Base-by-base conservation (phyloP, 2,113 vertebrate genomes). In the Neolamprologus sp. region DNA sequence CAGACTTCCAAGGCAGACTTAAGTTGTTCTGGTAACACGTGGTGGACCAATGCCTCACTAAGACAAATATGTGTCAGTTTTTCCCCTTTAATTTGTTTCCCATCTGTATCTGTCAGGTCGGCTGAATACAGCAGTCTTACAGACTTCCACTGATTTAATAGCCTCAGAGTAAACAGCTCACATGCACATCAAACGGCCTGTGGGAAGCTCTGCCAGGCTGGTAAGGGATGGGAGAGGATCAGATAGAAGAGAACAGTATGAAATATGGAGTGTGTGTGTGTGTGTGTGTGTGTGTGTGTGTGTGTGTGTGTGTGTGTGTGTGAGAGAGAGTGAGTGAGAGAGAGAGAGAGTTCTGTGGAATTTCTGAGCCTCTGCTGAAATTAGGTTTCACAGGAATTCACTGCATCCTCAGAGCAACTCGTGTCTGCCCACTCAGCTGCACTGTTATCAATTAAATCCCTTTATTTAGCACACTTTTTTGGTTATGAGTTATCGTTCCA, bases 291-390 rank as follows among this genome's bases (percentile, higher is more conserved):
- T 19, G 28, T 10, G 9, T n/a, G 31, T 1, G 5, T 1, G 16
- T 2, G 57, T 0, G 57, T 2, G 57, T 1, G 51, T 6, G 51
- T 2, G 51, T 23, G 45, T 1, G 13, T 13, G 12, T 2, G 42
- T 4, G 40, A 6, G 14, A 2, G 31, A 17, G 8, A 2, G 21
- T 23, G 21, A 23, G 21, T 23, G 13, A 10, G 26, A 6, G 9
- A 60, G 57, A n/a, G 60, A 21, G 63, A 14, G 51, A 16, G 26
- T 28, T 86, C 33, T 80, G 55, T 65, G 68, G 33, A 78, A 78
- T 81, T 51, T 84, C 31, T 57, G 63, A 68, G 37, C 37, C 63
- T 82, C 51, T 26, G 21, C 19, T 80, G 49, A 84, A 86, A 79
- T 60, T n/a, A 28, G 21, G 49, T 68, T 49, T 87, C 42, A 28